A percentile compares a stretch with the other conserved stretches of the same genome.
Conservation (phyloP, 2,888 invertebrate species). For the Pantelozetes paolii region DNA sequence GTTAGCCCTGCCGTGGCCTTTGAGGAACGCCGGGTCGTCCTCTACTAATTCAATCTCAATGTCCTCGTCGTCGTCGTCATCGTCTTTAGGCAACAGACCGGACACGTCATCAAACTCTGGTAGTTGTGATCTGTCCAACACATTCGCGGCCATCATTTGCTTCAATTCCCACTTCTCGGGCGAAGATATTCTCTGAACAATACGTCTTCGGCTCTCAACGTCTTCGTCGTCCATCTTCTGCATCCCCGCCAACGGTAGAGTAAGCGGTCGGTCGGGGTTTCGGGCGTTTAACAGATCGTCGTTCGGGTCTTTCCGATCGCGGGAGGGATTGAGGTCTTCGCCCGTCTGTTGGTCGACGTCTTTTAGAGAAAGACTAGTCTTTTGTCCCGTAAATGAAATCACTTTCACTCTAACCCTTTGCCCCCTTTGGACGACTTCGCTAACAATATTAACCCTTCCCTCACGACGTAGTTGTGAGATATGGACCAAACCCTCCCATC, state of each 20-base stretch:
- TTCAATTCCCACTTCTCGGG: conserved; percentile 49
- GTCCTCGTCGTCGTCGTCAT: conserved; percentile 72
- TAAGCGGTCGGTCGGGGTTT: conserved; percentile 85
- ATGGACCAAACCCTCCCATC: conserved; percentile 92
- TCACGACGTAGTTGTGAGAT: conserved; percentile 87
- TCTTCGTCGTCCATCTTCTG: conserved; percentile 61
- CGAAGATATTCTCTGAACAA: conserved; percentile 62
- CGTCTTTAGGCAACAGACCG: conserved; percentile 73
- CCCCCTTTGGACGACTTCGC: conserved; percentile 85
- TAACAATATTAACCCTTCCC: conserved; percentile 87
- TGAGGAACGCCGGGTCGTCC: conserved; percentile 93
- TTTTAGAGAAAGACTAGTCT: conserved; percentile 92
- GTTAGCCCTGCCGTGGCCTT: conserved; percentile 70
- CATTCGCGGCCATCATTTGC: conserved; percentile 84
- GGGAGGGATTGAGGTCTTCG: conserved; percentile 80
- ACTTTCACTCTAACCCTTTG: conserved; percentile 80
- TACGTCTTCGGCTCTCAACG: conserved; percentile 64
- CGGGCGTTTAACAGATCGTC: conserved; percentile 57
- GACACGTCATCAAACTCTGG: conserved; percentile 98
- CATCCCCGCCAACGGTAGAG: conserved; percentile 52
- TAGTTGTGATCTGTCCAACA: conserved; percentile 83
- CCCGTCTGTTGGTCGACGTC: conserved; percentile 95
- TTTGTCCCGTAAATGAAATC: conserved; percentile 84
- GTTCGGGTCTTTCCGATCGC: conserved; percentile 54
- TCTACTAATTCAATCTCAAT: conserved; percentile 97